Conservation (phyloP, 2,888 invertebrate genomes). For the Endomychus coccineus region DNA sequence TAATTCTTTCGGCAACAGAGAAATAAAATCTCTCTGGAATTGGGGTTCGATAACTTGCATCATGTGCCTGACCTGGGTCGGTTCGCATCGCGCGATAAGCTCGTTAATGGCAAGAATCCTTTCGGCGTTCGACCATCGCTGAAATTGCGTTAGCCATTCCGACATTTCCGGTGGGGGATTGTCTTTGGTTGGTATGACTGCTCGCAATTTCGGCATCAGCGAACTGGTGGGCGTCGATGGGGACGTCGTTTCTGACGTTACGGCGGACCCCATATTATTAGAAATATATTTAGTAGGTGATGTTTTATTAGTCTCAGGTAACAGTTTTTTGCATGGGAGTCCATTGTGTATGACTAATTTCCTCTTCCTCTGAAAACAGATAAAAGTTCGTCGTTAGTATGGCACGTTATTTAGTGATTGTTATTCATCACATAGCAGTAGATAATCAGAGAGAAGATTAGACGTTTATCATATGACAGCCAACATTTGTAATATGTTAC, state of each 20-base stretch:
- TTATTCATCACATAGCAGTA: not conserved
- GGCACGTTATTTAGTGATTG: not conserved
- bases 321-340: constrained; percentile 49
- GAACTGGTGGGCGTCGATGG: constrained; percentile 1
- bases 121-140: constrained; percentile 83
- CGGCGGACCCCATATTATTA: not conserved
- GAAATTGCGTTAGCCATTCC: constrained; percentile 68
- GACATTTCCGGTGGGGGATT: constrained; percentile 72
- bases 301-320: constrained; percentile 41
- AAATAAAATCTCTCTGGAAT: constrained; percentile 97
- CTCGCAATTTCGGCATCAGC: constrained; percentile 27
- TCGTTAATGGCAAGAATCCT: constrained; percentile 83
- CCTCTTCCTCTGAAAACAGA: constrained; percentile 42
- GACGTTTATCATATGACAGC: constrained; percentile 29
- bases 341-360: constrained; percentile 45
- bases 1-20: constrained; percentile 88
- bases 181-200: constrained; percentile 65
- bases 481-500: constrained; percentile 27
- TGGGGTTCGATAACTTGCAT: constrained; percentile 97
- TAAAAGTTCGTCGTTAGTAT: constrained; percentile 7
- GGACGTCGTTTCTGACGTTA: not conserved
- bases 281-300: constrained; percentile 2
- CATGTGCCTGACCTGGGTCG: constrained; percentile 79
- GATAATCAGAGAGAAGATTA: constrained; percentile 44
- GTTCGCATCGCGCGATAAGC: constrained; percentile 57